Evolutionary conservation across 1,140 invertebrate species (phyloP).

Genomic region (Tigriopus japonicus): DNA sequence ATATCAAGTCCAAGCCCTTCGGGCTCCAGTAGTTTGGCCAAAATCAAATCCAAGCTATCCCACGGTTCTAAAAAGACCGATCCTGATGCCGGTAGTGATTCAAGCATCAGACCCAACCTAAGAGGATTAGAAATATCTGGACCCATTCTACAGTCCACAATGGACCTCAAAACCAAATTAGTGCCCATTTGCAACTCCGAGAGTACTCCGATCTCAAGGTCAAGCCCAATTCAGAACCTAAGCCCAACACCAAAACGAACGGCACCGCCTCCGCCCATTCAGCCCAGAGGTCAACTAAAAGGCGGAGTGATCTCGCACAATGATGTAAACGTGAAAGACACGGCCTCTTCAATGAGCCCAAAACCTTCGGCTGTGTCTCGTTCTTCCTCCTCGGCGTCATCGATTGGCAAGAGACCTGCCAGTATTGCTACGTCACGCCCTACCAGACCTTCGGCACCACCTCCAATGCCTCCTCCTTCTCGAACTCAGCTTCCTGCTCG

Average conservation of each 20-base stretch:
- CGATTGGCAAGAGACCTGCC: neutral
- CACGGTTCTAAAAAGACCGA: slow-evolving; percentile 36
- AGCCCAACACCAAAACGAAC: slow-evolving; percentile 7
- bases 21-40: neutral
- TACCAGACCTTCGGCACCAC: slow-evolving; percentile 6
- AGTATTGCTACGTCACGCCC: slow-evolving; percentile 10
- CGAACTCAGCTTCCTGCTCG: neutral
- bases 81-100: slow-evolving; percentile 34
- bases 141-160: slow-evolving; percentile 48
- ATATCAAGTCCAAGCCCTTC: neutral
- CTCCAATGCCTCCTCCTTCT: slow-evolving; percentile 3
- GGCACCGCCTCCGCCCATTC: neutral
- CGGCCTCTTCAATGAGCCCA: neutral
- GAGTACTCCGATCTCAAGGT: neutral
- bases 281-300: neutral
- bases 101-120: slow-evolving; percentile 42
- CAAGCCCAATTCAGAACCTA: neutral
- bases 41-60: slow-evolving; percentile 21
- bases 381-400: neutral
- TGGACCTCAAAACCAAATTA: slow-evolving; percentile 35
- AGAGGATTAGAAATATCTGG: slow-evolving; percentile 57
- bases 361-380: neutral
- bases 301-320: neutral
- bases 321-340: neutral
- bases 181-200: slow-evolving; percentile 30